Base-by-base conservation (phyloP, 1,140 invertebrate genomes). In the Habropoda laboriosa region DNA sequence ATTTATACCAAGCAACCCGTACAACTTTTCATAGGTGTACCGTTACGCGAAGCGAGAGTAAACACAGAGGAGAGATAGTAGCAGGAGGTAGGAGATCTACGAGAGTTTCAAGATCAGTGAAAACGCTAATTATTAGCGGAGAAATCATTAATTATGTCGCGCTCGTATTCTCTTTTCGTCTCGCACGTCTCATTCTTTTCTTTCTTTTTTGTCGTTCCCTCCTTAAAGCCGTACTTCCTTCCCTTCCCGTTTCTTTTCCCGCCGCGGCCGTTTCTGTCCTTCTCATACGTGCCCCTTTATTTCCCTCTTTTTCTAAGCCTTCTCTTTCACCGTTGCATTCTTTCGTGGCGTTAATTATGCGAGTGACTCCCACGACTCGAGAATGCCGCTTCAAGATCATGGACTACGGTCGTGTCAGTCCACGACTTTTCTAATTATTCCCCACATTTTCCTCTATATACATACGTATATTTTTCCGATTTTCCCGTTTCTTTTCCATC, bases 131-230 rank as follows among this genome's bases (percentile, higher is more conserved):
- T 92, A 88, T 79, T 77, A 75, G n/a, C 75, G 79, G 87, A 88
- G 88, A 92, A 90, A 91, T 92, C 88, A 91, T 92, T 89, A 90
- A 92, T 91, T 91, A 91, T 89, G 83, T 89, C 85, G 87, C 85
- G 87, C 82, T 82, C 55, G 51, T 75, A 67, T 78, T 79, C 67
- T 75, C n/a, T 68, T 63, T 80, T 81, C 63, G 61, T 80, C 74
- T 73, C 32, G 38, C 61, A 35, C 57, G 57, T 53, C 18, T 64
- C 57, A 68, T 57, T 63, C 35, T 24, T 58, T 16, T 32, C 16
- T 24, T 55, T 60, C 45, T 49, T 35, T 63, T n/a, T 38, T 70
- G n/a, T n/a, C n/a, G n/a, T 42, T 61, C 42, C 24, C 55, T 58
- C 49, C 53, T 51, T 13, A 42, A 24, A 10, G 42, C 32, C 30